These are phyloP conservation scores for Lasioglossum calceatum DNA, from an alignment of 2,888 invertebrate species.

Conservation along the genomic window DNA sequence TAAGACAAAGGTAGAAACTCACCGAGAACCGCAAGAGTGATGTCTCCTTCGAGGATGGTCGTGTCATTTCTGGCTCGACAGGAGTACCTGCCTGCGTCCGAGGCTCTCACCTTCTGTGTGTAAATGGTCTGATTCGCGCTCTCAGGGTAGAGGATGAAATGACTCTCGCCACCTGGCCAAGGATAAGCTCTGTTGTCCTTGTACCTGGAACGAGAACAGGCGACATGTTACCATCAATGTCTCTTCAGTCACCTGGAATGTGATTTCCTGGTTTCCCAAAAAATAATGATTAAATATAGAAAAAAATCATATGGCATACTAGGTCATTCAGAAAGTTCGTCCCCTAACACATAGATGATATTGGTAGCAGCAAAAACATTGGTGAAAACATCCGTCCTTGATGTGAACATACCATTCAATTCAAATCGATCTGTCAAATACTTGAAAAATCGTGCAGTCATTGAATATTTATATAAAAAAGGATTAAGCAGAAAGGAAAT, in stretches of 20 bases:
- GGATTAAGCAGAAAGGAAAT: no score
- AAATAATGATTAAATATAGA: no score
- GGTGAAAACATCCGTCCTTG: no score
- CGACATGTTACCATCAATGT: not conserved
- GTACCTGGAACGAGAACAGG: conserved; percentile 86
- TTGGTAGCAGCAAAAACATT: no score
- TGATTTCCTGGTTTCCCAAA: no score
- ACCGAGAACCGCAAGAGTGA: conserved; percentile 89
- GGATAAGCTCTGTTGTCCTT: conserved; percentile 91
- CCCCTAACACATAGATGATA: no score
- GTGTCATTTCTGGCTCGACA: conserved; percentile 91
- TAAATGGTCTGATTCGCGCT: conserved; percentile 93
- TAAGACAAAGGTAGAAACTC: conserved; percentile 74
- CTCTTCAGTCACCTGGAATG: not conserved
- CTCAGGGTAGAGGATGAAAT: conserved; percentile 90
- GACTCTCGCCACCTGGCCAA: conserved; percentile 90
- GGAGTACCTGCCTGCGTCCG: conserved; percentile 91
- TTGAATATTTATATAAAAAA: no score
- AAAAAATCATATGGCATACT: no score
- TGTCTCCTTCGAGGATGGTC: conserved; percentile 87
- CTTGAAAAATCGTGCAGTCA: no score
- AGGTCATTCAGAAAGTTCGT: no score
- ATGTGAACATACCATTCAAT: no score
- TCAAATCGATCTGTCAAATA: no score
- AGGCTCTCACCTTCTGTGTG: conserved; percentile 87